Percentiles rank a stretch among this genome's conserved stretches.
phyloP scores from a whole-genome alignment of 2,888 invertebrate species.

The Blomia tropicalis region DNA sequence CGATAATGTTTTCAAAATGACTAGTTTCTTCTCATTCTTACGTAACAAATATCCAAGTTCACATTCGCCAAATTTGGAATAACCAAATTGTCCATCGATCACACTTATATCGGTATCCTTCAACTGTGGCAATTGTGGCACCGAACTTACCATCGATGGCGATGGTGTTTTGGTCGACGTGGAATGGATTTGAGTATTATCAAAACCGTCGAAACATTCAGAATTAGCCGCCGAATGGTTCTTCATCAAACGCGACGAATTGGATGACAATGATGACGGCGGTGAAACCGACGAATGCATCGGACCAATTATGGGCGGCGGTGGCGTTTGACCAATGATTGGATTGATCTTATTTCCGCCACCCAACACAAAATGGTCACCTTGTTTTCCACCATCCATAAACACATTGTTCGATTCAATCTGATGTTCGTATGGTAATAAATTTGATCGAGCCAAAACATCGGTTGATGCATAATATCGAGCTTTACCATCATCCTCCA shows the following conservation, averaged over 20 bases:
- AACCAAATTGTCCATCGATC: conserved; percentile 19
- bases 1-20: conserved; percentile 5
- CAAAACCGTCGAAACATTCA: not conserved
- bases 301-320: not conserved
- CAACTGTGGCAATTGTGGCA: not conserved
- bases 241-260: conserved; percentile 11
- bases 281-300: not conserved
- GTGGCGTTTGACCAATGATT: not conserved
- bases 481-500: conserved; percentile 6
- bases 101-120: conserved; percentile 12
- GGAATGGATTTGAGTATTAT: not conserved
- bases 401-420: not conserved
- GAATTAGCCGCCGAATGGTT: conserved; percentile 18
- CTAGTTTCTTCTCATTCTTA: conserved; percentile 1
- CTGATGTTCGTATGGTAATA: not conserved
- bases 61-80: conserved; percentile 19
- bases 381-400: not conserved
- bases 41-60: conserved; percentile 5
- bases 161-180: not conserved
- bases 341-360: not conserved
- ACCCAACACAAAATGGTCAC: not conserved
- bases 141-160: not conserved
- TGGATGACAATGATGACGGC: conserved; percentile 8
- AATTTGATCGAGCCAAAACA: not conserved
- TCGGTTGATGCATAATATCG: conserved; percentile 22